A percentile compares a stretch with the other conserved stretches of the same genome.
Evolutionary conservation across 1,140 invertebrate species (phyloP).

Genomic region (Octopus sinensis): DNA sequence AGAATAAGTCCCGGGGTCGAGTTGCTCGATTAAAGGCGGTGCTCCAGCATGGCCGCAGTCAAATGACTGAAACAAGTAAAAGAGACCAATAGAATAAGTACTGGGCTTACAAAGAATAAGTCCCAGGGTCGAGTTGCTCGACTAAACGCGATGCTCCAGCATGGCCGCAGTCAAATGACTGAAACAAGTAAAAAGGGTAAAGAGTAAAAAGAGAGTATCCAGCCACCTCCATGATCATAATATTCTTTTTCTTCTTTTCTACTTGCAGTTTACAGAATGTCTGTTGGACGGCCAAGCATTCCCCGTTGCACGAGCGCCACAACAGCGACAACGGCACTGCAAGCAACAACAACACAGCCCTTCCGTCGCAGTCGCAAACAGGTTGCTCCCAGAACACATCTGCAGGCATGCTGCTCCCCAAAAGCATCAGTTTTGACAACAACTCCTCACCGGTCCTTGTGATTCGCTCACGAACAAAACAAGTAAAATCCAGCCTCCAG

Average conservation of each 20-base stretch:
- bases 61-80: too few relatives aligned
- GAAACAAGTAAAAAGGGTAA: too few relatives aligned
- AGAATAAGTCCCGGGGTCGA: too few relatives aligned
- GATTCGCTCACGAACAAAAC: constrained; percentile 3
- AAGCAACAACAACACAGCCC: neutral
- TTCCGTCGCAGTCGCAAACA: neutral
- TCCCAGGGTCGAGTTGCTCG: too few relatives aligned
- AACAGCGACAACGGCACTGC: neutral
- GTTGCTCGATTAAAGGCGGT: too few relatives aligned
- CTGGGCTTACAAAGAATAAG: too few relatives aligned
- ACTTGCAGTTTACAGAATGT: neutral
- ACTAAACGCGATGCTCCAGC: too few relatives aligned
- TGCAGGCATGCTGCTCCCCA: neutral
- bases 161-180: too few relatives aligned
- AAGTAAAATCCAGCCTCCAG: constrained; percentile 7
- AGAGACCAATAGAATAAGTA: too few relatives aligned
- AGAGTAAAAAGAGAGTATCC: too few relatives aligned
- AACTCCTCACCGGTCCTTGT: neutral
- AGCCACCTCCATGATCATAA: too few relatives aligned
- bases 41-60: too few relatives aligned
- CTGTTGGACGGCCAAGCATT: neutral
- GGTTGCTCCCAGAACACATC: neutral
- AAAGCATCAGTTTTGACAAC: constrained; percentile 11
- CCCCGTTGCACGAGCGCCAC: neutral
- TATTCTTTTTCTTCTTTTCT: neutral